phyloP scores from a whole-genome alignment of 2,797 vertebrate species.

The Helarctos malayanus region DNA sequence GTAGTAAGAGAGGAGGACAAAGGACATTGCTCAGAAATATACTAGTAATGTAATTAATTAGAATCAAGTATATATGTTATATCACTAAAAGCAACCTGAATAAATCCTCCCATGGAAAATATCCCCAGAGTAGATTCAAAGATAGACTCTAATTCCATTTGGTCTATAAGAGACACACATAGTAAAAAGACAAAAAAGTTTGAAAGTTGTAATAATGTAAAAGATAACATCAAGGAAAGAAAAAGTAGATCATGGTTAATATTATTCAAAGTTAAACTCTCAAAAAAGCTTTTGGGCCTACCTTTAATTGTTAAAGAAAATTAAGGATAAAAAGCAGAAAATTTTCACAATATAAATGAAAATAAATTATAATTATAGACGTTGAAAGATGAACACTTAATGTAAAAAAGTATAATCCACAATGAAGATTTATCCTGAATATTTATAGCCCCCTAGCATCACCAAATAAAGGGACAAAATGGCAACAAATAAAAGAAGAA shows the following conservation, averaged over 20 bases:
- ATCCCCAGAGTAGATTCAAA: background rate
- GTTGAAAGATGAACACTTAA: slow-evolving; percentile 28
- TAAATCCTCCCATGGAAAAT: background rate
- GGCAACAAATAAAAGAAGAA: slow-evolving; percentile 28
- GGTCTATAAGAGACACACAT: background rate
- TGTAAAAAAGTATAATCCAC: slow-evolving; percentile 46
- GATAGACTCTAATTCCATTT: slow-evolving; percentile 12
- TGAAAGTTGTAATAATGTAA: slow-evolving; percentile 11
- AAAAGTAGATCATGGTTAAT: slow-evolving; percentile 5
- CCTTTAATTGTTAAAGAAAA: background rate
- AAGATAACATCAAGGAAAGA: slow-evolving; percentile 33
- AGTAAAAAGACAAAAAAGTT: slow-evolving; percentile 37
- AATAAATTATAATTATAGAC: background rate
- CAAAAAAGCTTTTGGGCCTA: background rate
- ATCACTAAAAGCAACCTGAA: background rate
- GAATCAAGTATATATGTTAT: slow-evolving; percentile 7
- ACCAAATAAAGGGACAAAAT: background rate
- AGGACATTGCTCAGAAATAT: background rate
- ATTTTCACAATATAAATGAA: background rate
- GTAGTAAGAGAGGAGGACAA: slow-evolving; percentile 33
- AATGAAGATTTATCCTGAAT: slow-evolving; percentile 27
- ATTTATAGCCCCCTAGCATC: background rate
- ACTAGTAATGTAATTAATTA: background rate
- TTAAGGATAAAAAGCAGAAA: slow-evolving; percentile 35
- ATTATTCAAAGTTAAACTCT: slow-evolving; percentile 51